Evolutionary conservation across 2,113 vertebrate species (phyloP).

Genomic region (Alaudala cheleensis): DNA sequence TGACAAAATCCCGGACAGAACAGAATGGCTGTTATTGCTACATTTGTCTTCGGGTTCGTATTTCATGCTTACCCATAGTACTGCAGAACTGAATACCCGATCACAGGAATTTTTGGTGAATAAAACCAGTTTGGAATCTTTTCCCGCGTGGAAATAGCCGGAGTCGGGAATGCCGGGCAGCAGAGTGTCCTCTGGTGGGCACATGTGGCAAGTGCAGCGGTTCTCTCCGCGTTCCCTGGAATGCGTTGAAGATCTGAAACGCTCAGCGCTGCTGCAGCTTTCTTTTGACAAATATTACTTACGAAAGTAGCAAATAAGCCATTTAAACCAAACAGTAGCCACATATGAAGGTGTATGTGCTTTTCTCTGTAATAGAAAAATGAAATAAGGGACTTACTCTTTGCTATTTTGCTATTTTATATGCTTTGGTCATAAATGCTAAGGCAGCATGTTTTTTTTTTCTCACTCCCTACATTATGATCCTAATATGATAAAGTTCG

Average conservation of each 20-base stretch:
- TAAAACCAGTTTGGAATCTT: background rate
- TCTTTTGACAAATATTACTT: background rate
- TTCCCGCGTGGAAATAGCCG: background rate
- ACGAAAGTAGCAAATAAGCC: background rate
- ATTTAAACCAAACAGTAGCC: rapidly evolving
- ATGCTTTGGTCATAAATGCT: background rate
- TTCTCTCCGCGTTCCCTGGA: background rate
- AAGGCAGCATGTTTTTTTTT: background rate
- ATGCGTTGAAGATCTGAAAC: rapidly evolving
- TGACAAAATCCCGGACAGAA: background rate
- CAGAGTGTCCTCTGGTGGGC: constrained; percentile 27
- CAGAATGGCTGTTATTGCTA: background rate
- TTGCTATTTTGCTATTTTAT: background rate
- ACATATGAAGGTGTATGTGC: rapidly evolving
- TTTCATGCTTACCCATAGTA: background rate
- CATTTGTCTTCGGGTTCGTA: background rate
- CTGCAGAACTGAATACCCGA: background rate
- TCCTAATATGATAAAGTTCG: background rate
- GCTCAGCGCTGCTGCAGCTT: background rate
- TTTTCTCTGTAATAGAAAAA: background rate
- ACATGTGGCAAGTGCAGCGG: background rate
- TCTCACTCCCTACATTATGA: background rate
- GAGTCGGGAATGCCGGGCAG: background rate
- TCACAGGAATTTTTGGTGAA: background rate
- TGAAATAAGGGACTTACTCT: background rate